phyloP scores from a whole-genome alignment of 2,888 invertebrate genomes.

The Timandra comae region DNA sequence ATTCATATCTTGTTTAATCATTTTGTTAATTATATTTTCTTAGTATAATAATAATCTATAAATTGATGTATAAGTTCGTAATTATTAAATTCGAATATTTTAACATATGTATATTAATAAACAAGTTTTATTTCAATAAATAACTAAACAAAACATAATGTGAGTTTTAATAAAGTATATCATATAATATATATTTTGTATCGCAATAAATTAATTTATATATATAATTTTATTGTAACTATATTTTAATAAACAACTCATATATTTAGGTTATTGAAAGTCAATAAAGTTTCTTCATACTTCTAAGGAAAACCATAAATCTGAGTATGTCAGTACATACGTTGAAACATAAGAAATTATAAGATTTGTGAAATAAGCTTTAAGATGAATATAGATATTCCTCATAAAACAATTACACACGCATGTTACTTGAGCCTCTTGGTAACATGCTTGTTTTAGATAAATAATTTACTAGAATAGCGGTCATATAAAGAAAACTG shows the following conservation, averaged over 20 bases:
- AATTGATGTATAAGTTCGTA: slow-evolving; percentile 78
- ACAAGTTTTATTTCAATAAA: slow-evolving; percentile 74
- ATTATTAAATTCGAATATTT: slow-evolving; percentile 78
- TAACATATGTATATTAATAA: slow-evolving; percentile 78
- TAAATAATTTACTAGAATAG: too few species aligned
- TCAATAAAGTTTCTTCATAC: neutral
- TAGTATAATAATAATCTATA: slow-evolving; percentile 77
- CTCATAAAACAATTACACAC: too few species aligned
- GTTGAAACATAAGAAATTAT: too few species aligned
- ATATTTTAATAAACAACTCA: slow-evolving; percentile 6
- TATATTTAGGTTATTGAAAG: slow-evolving; percentile 4
- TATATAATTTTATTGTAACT: slow-evolving; percentile 3
- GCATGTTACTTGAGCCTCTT: too few species aligned
- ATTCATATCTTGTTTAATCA: slow-evolving; percentile 73
- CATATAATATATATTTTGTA: slow-evolving; percentile 43
- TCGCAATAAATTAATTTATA: slow-evolving; percentile 36
- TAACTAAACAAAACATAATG: slow-evolving; percentile 57
- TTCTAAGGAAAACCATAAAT: slow-evolving; percentile 4
- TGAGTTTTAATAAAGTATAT: slow-evolving; percentile 27
- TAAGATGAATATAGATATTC: too few species aligned
- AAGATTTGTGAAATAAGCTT: too few species aligned
- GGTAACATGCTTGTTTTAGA: too few species aligned
- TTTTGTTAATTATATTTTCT: slow-evolving; percentile 77
- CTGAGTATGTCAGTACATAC: slow-evolving; percentile 1
- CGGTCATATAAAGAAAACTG: too few species aligned